Evolutionary conservation across 1,140 invertebrate species (phyloP).

Genomic region (Camponotus vicinus): DNA sequence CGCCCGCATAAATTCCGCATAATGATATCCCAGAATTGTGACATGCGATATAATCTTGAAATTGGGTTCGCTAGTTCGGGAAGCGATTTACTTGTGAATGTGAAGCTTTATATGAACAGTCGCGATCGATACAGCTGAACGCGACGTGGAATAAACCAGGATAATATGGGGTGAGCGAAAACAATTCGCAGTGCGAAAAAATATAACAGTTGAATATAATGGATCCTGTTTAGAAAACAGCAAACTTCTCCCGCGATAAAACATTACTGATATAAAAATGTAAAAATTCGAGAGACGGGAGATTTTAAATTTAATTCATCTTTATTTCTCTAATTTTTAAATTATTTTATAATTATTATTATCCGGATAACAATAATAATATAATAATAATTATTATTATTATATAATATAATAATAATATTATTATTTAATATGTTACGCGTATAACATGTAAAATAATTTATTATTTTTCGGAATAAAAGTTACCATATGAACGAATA

Average conservation of each 20-base stretch:
- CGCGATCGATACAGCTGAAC: neutral
- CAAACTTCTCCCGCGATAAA: neutral
- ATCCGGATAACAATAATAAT: too few relatives aligned
- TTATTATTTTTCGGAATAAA: neutral
- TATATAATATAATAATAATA: too few relatives aligned
- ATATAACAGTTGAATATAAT: conserved; percentile 8
- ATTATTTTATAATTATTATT: too few relatives aligned
- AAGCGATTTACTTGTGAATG: conserved; percentile 9
- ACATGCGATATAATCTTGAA: neutral
- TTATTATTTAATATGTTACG: too few relatives aligned
- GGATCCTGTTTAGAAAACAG: neutral
- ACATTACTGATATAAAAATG: too few relatives aligned
- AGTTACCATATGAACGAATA: neutral
- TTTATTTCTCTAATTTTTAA: too few relatives aligned
- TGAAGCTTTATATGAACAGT: neutral
- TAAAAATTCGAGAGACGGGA: too few relatives aligned
- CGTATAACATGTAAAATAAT: too few relatives aligned
- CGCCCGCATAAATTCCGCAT: conserved; percentile 11
- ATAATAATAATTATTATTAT: too few relatives aligned
- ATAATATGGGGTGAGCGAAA: neutral
- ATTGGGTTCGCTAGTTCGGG: neutral
- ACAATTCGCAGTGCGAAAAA: neutral
- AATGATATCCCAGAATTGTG: neutral
- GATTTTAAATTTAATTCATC: too few relatives aligned
- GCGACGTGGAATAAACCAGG: neutral